phyloP scores from a whole-genome alignment of 2,113 vertebrate species.

The Cariama cristata region DNA sequence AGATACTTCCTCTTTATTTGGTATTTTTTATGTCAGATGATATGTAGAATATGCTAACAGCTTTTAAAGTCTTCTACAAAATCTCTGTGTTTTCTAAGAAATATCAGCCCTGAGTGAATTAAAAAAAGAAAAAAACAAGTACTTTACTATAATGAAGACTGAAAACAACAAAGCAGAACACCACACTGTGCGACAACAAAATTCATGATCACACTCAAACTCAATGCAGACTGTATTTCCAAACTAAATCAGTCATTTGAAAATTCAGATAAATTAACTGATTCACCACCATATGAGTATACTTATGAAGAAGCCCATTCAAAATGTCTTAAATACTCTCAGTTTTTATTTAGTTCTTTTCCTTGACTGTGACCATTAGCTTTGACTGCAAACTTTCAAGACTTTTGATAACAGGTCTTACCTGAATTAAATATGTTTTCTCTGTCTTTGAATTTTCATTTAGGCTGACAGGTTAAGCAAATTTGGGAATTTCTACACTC shows the following conservation, averaged over 20 bases:
- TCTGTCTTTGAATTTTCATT: background rate
- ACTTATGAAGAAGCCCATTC: background rate
- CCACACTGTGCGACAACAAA: background rate
- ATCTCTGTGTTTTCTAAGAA: background rate
- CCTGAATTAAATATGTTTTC: background rate
- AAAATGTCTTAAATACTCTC: background rate
- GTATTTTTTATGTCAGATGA: background rate
- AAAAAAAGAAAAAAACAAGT: background rate
- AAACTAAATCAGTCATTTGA: fast-evolving
- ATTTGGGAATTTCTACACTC: background rate
- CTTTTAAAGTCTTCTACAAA: background rate
- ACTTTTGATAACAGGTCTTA: background rate
- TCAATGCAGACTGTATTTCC: background rate
- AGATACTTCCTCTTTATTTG: background rate
- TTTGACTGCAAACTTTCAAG: background rate
- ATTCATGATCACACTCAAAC: background rate
- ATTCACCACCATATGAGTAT: background rate
- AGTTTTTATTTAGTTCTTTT: background rate
- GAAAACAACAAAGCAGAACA: background rate
- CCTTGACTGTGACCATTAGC: background rate
- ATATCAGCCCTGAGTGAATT: fast-evolving
- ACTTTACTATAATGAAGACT: background rate
- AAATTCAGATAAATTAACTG: background rate
- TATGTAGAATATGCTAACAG: background rate
- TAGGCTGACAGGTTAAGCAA: background rate